These are phyloP conservation scores for Drosophila erecta DNA, from an alignment of 1,140 invertebrate species.

Conservation along the genomic window DNA sequence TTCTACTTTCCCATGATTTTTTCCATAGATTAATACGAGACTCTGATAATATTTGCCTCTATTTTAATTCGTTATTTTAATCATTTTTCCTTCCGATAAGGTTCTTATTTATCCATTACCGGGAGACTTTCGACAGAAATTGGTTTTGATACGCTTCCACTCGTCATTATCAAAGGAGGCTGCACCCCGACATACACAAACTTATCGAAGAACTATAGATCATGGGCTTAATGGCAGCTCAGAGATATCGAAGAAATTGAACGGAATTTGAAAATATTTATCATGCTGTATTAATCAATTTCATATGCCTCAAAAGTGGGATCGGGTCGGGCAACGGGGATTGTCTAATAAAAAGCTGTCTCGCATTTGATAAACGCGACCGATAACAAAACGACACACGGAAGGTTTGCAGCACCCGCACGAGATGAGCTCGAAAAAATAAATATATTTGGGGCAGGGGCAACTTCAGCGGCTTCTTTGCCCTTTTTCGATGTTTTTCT, in stretches of 20 bases:
- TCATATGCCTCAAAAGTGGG: slow-evolving; percentile 62
- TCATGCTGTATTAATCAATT: slow-evolving; percentile 82
- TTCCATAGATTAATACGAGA: slow-evolving; percentile 5
- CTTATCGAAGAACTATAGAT: slow-evolving; percentile 73
- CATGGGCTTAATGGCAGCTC: slow-evolving; percentile 69
- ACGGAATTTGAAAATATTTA: slow-evolving; percentile 74
- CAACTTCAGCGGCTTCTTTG: slow-evolving; percentile 50
- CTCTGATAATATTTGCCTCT: slow-evolving; percentile 7
- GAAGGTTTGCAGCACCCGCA: slow-evolving; percentile 59
- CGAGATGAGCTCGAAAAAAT: slow-evolving; percentile 37
- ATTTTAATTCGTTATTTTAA: slow-evolving; percentile 48
- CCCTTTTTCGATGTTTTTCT: slow-evolving; percentile 2
- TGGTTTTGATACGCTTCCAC: slow-evolving; percentile 38
- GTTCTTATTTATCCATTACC: slow-evolving; percentile 51
- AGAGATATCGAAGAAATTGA: slow-evolving; percentile 56
- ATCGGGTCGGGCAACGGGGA: slow-evolving; percentile 28
- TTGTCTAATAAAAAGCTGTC: slow-evolving; percentile 66
- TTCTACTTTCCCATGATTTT: slow-evolving; percentile 42
- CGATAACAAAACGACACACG: slow-evolving; percentile 64
- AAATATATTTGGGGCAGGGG: slow-evolving; percentile 21
- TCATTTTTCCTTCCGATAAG: slow-evolving; percentile 42
- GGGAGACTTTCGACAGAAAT: slow-evolving; percentile 34
- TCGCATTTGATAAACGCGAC: slow-evolving; percentile 66
- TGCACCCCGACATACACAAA: slow-evolving; percentile 35
- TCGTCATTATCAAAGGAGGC: slow-evolving; percentile 29